Evolutionary conservation across 2,888 invertebrate genomes (phyloP), one percentile per base, ranked within the genome.

Genomic region (Hypolimnas misippus): DNA sequence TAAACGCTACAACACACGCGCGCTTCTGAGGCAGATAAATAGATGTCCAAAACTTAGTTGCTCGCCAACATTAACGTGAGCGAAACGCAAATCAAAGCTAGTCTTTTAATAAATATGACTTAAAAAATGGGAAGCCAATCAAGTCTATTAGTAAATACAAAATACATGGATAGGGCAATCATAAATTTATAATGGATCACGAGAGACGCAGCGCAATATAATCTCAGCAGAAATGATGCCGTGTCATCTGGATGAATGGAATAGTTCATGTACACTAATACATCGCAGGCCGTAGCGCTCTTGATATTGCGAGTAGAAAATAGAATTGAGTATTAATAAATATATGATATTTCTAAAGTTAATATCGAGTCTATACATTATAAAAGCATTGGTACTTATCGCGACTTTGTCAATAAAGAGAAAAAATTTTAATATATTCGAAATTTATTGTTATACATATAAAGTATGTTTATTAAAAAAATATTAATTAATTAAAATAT

Each of bases 191-290:
- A 54, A 63, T 57, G 53, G 46, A 59, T 53, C 42, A 40, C 10
- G 25, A 59, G 56, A 29, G 21, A 52, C 16, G 29, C 16, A 14
- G 38, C 29, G 51, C 49, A 63, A 38, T 58, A 55, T 57, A 58
- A 59, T 59, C 65, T 63, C 56, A n/a, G 52, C 17, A n/a, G 62
- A 56, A 56, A 58, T 31, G 38, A 55, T 54, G 54, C 50, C 54
- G 33, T 44, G 44, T 58, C 62, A 52, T 49, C 46, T 31, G 54
- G 40, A 46, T 49, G 38, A 21, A 54, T 57, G n/a, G 14, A 35
- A 46, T 33, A 29, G 16, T 46, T 31, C 25, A 53, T 44, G 40
- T 17, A 8, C 12, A 4, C 12, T 12, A 25, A 17, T 55, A 49
- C 49, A 1, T 56, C n/a, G n/a, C n/a, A n/a, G n/a, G n/a, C n/a